A percentile compares a stretch with the other conserved stretches of the same genome.
Conservation (phyloP, 1,140 invertebrate genomes). For the Saccostrea glomerata region DNA sequence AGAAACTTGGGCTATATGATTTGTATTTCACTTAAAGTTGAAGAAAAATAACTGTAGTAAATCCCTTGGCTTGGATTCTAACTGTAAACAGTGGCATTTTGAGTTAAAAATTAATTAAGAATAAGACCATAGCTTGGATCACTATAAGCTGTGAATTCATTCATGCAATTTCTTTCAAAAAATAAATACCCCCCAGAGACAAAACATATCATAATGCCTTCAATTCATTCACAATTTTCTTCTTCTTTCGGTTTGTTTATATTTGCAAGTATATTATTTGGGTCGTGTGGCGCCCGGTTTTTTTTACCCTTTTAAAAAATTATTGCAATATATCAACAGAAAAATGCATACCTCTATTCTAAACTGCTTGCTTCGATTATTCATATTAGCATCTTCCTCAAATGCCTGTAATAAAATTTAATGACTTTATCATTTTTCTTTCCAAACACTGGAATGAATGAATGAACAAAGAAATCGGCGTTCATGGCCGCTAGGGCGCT, state of each 20-base stretch:
- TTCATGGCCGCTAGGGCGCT: constrained; percentile 45
- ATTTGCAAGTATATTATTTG: background rate
- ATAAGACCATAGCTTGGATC: background rate
- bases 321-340: background rate
- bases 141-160: background rate
- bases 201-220: too few species aligned
- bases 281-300: constrained; percentile 37
- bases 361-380: constrained; percentile 65
- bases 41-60: too few species aligned
- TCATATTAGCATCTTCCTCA: constrained; percentile 62
- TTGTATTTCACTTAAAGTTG: too few species aligned
- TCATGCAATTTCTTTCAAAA: constrained; percentile 18
- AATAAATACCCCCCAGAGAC: background rate
- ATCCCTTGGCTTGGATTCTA: background rate
- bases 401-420: constrained; percentile 61
- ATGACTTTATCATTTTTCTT: constrained; percentile 33
- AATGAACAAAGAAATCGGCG: constrained; percentile 57
- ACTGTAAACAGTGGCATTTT: background rate
- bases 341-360: constrained; percentile 68
- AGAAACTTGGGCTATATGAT: too few species aligned
- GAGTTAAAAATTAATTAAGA: background rate
- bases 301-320: background rate
- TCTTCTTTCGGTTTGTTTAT: background rate
- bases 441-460: constrained; percentile 49
- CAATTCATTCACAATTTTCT: too few species aligned